phyloP scores from a whole-genome alignment of 2,888 invertebrate species.

The Adelphocoris suturalis region DNA sequence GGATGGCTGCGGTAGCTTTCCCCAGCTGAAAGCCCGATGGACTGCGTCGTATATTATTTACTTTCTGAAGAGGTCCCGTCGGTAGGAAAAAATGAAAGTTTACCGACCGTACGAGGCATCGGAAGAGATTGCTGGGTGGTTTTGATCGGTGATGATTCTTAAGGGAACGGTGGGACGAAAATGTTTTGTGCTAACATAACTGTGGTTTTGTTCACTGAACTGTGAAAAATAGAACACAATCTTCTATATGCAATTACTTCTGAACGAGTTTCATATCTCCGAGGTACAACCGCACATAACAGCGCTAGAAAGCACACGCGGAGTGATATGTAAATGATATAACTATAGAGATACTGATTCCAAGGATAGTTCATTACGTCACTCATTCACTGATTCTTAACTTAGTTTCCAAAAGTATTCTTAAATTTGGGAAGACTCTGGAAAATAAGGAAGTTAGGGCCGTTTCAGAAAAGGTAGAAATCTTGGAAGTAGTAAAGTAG shows the following conservation, averaged over 20 bases:
- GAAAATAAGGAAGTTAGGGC: too few relatives aligned
- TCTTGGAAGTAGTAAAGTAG: too few relatives aligned
- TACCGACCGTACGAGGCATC: background rate
- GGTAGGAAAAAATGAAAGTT: conserved; percentile 2
- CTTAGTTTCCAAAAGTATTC: too few relatives aligned
- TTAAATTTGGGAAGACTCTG: too few relatives aligned
- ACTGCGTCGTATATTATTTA: conserved; percentile 4
- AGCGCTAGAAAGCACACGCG: too few relatives aligned
- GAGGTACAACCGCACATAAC: too few relatives aligned
- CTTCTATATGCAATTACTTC: background rate
- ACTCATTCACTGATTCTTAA: too few relatives aligned
- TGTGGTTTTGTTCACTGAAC: background rate
- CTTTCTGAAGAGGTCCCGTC: background rate
- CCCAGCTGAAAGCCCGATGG: conserved; percentile 7
- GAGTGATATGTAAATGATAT: too few relatives aligned
- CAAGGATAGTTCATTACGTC: too few relatives aligned
- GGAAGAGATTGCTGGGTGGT: background rate
- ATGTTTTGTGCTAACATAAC: background rate
- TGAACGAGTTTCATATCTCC: background rate
- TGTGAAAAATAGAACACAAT: background rate
- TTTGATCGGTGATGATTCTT: background rate
- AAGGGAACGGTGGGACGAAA: background rate
- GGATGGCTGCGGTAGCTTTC: background rate
- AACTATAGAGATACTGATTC: too few relatives aligned
- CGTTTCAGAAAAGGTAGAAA: too few relatives aligned